phyloP scores from a whole-genome alignment of 2,888 invertebrate genomes.

The Iselma pallidipennis region DNA sequence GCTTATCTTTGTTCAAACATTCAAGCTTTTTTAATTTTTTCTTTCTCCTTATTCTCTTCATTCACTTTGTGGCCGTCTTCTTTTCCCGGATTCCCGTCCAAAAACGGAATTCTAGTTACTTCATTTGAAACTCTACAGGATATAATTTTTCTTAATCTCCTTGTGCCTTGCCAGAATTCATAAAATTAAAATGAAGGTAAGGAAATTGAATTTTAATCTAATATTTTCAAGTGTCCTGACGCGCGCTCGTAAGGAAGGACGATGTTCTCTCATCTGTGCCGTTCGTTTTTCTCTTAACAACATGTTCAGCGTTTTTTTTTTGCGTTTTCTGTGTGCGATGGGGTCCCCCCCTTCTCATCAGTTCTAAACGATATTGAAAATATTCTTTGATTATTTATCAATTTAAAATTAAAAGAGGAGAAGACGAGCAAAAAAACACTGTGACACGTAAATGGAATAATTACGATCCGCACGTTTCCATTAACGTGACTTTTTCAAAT shows the following conservation, averaged over 20 bases:
- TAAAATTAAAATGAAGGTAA: conserved; percentile 30
- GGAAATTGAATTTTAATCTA: conserved; percentile 31
- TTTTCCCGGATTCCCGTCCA: background rate
- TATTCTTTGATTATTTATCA: background rate
- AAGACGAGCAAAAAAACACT: background rate
- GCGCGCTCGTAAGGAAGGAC: background rate
- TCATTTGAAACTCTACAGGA: conserved; percentile 31
- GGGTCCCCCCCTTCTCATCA: background rate
- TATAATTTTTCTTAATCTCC: conserved; percentile 33
- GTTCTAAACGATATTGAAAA: background rate
- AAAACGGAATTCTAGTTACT: conserved; percentile 31
- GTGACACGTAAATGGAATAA: background rate
- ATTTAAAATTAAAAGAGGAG: background rate
- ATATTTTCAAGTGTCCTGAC: conserved; percentile 27
- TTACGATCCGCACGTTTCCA: background rate
- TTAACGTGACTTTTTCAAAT: background rate
- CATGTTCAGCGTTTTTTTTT: background rate
- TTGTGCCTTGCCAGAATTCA: conserved; percentile 27
- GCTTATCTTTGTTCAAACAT: conserved; percentile 29
- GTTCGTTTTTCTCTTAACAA: background rate
- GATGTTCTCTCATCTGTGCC: background rate
- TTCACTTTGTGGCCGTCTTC: conserved; percentile 13
- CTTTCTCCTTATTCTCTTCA: conserved; percentile 5
- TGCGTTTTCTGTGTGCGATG: background rate
- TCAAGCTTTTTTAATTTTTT: conserved; percentile 20